A percentile compares a stretch with the other conserved stretches of the same genome.
Conservation (phyloP, 2,113 vertebrate genomes). For the Thunnus maccoyii region DNA sequence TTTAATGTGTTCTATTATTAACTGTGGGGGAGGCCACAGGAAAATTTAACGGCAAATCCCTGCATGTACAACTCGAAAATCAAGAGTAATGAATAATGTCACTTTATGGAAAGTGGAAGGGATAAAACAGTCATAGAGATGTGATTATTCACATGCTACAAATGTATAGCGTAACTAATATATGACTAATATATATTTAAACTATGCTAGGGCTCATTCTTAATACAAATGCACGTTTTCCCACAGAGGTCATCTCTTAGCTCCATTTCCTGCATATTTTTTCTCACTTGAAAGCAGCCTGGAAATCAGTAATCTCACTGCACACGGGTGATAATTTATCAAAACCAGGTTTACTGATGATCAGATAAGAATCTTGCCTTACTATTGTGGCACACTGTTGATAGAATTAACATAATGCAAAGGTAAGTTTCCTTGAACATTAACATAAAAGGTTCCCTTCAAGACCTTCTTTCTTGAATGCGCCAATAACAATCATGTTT, state of each 20-base stretch:
- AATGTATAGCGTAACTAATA: not conserved
- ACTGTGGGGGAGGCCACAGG: slow-evolving; percentile 45
- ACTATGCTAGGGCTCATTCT: not conserved
- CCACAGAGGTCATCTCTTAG: not conserved
- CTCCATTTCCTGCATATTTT: not conserved
- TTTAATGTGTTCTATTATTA: slow-evolving; percentile 59
- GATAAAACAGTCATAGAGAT: not conserved
- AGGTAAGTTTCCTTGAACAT: not conserved
- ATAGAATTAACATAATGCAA: not conserved
- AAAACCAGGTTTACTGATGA: not conserved
- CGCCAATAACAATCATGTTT: not conserved
- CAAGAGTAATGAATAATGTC: not conserved
- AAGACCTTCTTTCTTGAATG: not conserved
- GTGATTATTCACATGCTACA: not conserved
- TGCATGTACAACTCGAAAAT: slow-evolving; percentile 16
- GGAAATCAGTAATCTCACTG: not conserved
- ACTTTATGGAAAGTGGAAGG: not conserved
- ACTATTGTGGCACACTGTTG: not conserved
- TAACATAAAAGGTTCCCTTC: not conserved
- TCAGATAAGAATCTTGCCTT: not conserved
- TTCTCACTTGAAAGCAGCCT: not conserved
- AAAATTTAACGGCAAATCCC: slow-evolving; percentile 45
- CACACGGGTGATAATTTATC: not conserved
- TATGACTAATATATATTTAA: not conserved
- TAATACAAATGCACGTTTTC: not conserved